A percentile compares a stretch with the other conserved stretches of the same genome.
Conservation (phyloP, 1,140 invertebrate species). For the Amyelois transitella region DNA sequence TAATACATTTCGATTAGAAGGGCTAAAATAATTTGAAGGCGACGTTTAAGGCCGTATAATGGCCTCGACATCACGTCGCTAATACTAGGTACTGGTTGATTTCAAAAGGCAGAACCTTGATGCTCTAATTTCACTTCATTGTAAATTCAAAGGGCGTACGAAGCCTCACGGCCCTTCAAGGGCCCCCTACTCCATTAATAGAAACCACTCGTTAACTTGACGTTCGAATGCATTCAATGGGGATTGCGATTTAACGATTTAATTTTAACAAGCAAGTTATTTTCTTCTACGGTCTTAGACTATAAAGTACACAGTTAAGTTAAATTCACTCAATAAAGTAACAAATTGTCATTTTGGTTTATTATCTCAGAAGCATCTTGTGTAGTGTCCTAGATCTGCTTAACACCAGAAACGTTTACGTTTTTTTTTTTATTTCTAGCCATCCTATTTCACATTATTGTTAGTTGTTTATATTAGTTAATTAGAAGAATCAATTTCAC, state of each 20-base stretch:
- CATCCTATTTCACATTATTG: too few relatives aligned
- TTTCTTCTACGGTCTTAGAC: too few relatives aligned
- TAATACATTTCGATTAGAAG: conserved; percentile 64
- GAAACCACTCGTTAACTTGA: conserved; percentile 26
- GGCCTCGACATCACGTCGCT: conserved; percentile 53
- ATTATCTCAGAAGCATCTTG: too few relatives aligned
- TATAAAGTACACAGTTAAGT: too few relatives aligned
- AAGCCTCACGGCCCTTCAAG: conserved; percentile 59
- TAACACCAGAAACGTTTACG: too few relatives aligned
- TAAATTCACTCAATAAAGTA: too few relatives aligned
- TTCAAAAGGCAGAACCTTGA: conserved; percentile 69
- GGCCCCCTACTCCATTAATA: conserved; percentile 43
- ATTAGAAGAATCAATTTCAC: too few relatives aligned
- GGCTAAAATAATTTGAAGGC: conserved; percentile 61
- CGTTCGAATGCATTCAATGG: neutral
- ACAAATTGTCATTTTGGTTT: too few relatives aligned
- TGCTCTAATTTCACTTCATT: conserved; percentile 72
- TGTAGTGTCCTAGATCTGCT: too few relatives aligned
- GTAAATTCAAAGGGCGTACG: conserved; percentile 67
- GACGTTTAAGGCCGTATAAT: conserved; percentile 56
- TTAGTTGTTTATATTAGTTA: too few relatives aligned
- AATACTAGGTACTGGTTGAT: conserved; percentile 53
- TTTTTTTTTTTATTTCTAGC: too few relatives aligned
- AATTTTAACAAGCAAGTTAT: too few relatives aligned
- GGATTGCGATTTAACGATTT: neutral